Evolutionary conservation across 1,140 invertebrate genomes (phyloP), one percentile per base, ranked within the genome.

Genomic region (Caenorhabditis remanei): DNA sequence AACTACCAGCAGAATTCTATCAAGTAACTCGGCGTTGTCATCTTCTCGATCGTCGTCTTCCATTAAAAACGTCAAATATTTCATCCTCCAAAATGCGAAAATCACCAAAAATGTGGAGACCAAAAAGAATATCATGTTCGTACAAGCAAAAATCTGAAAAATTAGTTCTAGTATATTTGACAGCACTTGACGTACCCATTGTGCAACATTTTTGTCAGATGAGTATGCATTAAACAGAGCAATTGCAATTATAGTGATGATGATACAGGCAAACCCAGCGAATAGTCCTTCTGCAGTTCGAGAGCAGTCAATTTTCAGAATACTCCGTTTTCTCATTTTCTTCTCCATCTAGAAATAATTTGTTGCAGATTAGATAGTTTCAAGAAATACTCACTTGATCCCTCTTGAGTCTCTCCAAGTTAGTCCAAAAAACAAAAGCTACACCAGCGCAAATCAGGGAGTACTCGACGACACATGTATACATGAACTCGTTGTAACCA

Each of bases 401-500:
- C 16, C 55, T 32, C 48, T 84, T 87, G 7, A 63, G 43, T 21
- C 21, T n/a, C 14, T 87, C 86, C 8, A 87, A 24, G 53, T 84
- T 88, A 6, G 75, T 67, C 87, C 87, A 88, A 55, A 88, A 88
- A n/a, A 88, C 87, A 21, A 88, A 88, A 1, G 87, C 87, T 24
- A 88, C 87, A 43, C 87, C 87, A 43, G 87, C 87, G 61, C 87
- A 88, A 41, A 88, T 85, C 40, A 88, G 50, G 0, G 87, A 88
- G 19, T 88, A 88, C 53, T 88, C 87, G 0, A 88, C 87, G 0
- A 88, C 87, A 40, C 87, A 88, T 11, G 87, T 88, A 58, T 88
- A 88, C 87, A 88, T 88, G 55, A 88, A 88, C 43, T 88, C 87
- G 55, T 79, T 85, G 82, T 85, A 88, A 6, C 84, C 87, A 41